Conservation (phyloP, 2,888 invertebrate genomes). For the Brachyptera risi region DNA sequence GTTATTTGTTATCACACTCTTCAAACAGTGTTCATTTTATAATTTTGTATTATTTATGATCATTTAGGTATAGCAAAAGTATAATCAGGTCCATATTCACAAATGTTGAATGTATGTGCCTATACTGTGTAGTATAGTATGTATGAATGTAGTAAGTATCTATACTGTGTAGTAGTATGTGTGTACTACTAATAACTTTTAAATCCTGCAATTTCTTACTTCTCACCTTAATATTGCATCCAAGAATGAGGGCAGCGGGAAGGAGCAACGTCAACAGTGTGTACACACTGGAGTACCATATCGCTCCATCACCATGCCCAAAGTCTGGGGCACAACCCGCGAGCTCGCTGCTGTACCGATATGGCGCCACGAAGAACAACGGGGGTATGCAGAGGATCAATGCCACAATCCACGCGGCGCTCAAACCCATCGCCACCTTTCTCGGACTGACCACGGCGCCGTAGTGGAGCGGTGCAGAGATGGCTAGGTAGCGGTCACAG, state of each 20-base stretch:
- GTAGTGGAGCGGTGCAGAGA: slow-evolving; percentile 75
- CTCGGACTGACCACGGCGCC: slow-evolving; percentile 68
- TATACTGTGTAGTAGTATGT: too few relatives aligned
- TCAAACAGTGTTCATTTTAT: too few relatives aligned
- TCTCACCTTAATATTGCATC: slow-evolving; percentile 64
- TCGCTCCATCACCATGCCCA: slow-evolving; percentile 54
- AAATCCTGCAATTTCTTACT: too few relatives aligned
- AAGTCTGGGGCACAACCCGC: slow-evolving; percentile 67
- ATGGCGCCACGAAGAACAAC: slow-evolving; percentile 56
- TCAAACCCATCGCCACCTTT: slow-evolving; percentile 64
- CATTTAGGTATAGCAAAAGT: too few relatives aligned
- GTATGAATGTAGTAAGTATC: too few relatives aligned
- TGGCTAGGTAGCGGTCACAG: slow-evolving; percentile 74
- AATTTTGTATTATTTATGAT: too few relatives aligned
- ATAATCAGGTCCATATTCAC: too few relatives aligned
- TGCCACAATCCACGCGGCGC: slow-evolving; percentile 62
- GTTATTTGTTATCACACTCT: too few relatives aligned
- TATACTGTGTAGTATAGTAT: too few relatives aligned
- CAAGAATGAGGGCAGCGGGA: slow-evolving; percentile 63
- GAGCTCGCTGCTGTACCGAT: slow-evolving; percentile 52
- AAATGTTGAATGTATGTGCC: too few relatives aligned
- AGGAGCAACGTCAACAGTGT: slow-evolving; percentile 60
- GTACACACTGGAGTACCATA: slow-evolving; percentile 63
- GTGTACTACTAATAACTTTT: too few relatives aligned
- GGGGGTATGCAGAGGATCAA: slow-evolving; percentile 61